A percentile compares a stretch with the other conserved stretches of the same genome.
phyloP scores from a whole-genome alignment of 2,113 vertebrate genomes.

The Clinocottus analis region DNA sequence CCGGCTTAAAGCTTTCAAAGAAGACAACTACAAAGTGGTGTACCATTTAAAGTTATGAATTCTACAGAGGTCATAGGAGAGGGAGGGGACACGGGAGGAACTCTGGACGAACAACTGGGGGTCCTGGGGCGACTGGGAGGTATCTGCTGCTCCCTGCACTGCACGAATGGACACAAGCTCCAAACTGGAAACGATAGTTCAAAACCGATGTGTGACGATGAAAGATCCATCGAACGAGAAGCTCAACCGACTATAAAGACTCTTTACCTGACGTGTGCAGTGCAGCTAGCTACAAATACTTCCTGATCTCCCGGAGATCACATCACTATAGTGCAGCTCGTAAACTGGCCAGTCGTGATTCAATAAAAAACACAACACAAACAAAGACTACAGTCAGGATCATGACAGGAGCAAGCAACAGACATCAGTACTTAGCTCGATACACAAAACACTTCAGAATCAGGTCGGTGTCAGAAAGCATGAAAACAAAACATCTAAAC shows the following conservation, averaged over 20 bases:
- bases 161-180: conserved; percentile 62
- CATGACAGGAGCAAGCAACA: conserved; percentile 65
- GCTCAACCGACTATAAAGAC: conserved; percentile 1
- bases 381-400: conserved; percentile 65
- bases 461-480: conserved; percentile 59
- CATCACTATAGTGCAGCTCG: conserved; percentile 8
- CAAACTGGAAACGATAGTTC: conserved; percentile 23
- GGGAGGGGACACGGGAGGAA: conserved; percentile 29
- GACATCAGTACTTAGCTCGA: conserved; percentile 58
- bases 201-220: neutral
- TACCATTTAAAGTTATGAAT: conserved; percentile 47
- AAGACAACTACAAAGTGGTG: conserved; percentile 67
- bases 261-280: conserved; percentile 62
- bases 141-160: conserved; percentile 77
- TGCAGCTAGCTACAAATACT: conserved; percentile 79
- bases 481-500: conserved; percentile 69
- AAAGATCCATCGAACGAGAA: conserved; percentile 33
- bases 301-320: conserved; percentile 42
- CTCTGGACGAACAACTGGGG: conserved; percentile 38
- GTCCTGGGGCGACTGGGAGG: conserved; percentile 54
- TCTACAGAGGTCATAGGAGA: conserved; percentile 50
- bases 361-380: conserved; percentile 47
- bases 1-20: conserved; percentile 76
- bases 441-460: conserved; percentile 54
- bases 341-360: conserved; percentile 37